Base-by-base conservation (phyloP, 2,113 vertebrate genomes). In the Antechinus flavipes region DNA sequence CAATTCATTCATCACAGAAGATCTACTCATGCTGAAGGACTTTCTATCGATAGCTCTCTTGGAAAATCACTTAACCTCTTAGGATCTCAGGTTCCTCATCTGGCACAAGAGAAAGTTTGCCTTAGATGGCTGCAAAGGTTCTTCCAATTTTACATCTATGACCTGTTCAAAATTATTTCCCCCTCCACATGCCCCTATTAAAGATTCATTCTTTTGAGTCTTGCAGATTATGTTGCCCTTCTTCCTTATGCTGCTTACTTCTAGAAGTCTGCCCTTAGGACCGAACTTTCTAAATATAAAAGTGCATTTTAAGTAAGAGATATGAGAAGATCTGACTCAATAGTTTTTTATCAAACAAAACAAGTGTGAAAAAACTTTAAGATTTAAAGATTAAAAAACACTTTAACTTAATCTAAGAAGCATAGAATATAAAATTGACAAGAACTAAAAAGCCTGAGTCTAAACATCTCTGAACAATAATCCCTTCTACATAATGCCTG, bases 221-320 rank as follows among this genome's bases (percentile, higher is more conserved):
- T 93, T 91, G 95, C 5, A 25, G n/a, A 3, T 90, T 9, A n/a
- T 42, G 42, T 84, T 42, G n/a, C 68, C 35, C n/a, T 84, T 50
- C 90, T 47, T 55, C 90, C 95, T 94, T 94, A 42, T 30, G 91
- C 19, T 93, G 42, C 19, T 47, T 84, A 35, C 19, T 90, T 50
- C 27, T 27, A 93, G 25, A 91, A 26, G 19, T 19, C 19, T 8
- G 16, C 22, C 68, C 68, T 42, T n/a, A 42, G 61, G 61, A n/a
- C 35, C n/a, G 14, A n/a, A 14, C 61, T 12, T 30, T 68, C 30
- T 68, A 27, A 84, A 16, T 16, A 76, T 1, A 16, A 91, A 95
- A 47, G 25, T 89, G 47, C 49, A 27, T 12, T 8, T 3, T 10
- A 7, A 16, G 9, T 23, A 35, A 93, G 10, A 92, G 2, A 30